phyloP scores from a whole-genome alignment of 1,140 invertebrate species.

The Drosophila kohkoa region DNA sequence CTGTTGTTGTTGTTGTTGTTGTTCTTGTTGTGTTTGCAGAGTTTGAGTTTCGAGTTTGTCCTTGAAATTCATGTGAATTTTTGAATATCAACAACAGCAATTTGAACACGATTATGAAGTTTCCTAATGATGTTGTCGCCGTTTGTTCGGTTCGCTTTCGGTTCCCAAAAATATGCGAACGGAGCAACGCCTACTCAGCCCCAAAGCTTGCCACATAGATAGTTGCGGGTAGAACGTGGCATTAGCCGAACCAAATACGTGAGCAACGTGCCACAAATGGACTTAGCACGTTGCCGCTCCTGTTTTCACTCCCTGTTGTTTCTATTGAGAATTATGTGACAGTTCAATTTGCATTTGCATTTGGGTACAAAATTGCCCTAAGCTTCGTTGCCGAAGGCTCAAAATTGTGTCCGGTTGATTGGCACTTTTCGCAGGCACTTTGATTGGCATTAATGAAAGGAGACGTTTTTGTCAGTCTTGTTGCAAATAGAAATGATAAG shows the following conservation, averaged over 20 bases:
- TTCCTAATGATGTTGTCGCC: slow-evolving; percentile 7
- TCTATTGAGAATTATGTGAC: slow-evolving; percentile 27
- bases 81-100: slow-evolving; percentile 50
- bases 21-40: slow-evolving; percentile 29
- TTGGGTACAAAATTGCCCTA: slow-evolving; percentile 24
- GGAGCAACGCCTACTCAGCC: slow-evolving; percentile 21
- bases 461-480: neutral
- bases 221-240: slow-evolving; percentile 1
- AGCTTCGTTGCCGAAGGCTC: neutral
- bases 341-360: slow-evolving; percentile 53
- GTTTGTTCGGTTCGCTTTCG: neutral
- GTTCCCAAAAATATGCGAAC: slow-evolving; percentile 14
- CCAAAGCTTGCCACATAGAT: neutral
- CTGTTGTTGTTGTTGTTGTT: slow-evolving; percentile 14
- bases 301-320: neutral
- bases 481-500: neutral
- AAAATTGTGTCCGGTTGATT: slow-evolving; percentile 31
- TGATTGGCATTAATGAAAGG: slow-evolving; percentile 39
- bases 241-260: slow-evolving; percentile 31
- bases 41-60: slow-evolving; percentile 61
- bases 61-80: slow-evolving; percentile 83
- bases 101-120: slow-evolving; percentile 15
- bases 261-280: slow-evolving; percentile 58
- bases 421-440: slow-evolving; percentile 22
- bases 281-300: slow-evolving; percentile 9